These are phyloP conservation scores for Pardosa pseudoannulata DNA, from an alignment of 2,888 invertebrate species.

Conservation along the genomic window DNA sequence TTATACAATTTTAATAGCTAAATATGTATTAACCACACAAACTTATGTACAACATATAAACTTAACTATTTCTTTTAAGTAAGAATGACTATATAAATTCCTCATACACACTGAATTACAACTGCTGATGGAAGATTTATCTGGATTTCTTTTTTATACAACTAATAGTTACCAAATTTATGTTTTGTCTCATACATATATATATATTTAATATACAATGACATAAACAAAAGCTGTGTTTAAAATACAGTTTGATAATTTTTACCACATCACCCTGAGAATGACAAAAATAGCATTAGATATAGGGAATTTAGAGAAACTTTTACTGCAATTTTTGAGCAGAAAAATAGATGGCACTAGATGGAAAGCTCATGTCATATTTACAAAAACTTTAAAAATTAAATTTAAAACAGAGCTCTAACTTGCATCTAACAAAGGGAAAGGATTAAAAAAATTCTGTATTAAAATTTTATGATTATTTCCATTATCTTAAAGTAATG, in stretches of 20 bases:
- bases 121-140: constrained; percentile 1
- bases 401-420: not conserved
- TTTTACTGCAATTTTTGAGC: constrained; percentile 16
- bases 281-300: constrained; percentile 10
- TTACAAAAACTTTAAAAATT: not conserved
- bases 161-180: constrained; percentile 14
- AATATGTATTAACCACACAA: constrained; percentile 38
- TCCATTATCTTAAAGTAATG: no score
- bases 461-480: no score
- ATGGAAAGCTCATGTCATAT: constrained; percentile 34
- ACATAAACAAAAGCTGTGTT: not conserved
- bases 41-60: constrained; percentile 59
- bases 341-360: constrained; percentile 53
- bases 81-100: constrained; percentile 52
- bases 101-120: not conserved
- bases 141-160: not conserved
- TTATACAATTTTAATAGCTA: constrained; percentile 40
- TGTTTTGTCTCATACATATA: not conserved
- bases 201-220: not conserved
- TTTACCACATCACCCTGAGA: not conserved
- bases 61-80: constrained; percentile 55
- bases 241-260: constrained; percentile 5
- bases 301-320: not conserved
- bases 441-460: no score
- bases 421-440: no score